Evolutionary conservation across 2,113 vertebrate genomes (phyloP).

Genomic region (Oplegnathus fasciatus): DNA sequence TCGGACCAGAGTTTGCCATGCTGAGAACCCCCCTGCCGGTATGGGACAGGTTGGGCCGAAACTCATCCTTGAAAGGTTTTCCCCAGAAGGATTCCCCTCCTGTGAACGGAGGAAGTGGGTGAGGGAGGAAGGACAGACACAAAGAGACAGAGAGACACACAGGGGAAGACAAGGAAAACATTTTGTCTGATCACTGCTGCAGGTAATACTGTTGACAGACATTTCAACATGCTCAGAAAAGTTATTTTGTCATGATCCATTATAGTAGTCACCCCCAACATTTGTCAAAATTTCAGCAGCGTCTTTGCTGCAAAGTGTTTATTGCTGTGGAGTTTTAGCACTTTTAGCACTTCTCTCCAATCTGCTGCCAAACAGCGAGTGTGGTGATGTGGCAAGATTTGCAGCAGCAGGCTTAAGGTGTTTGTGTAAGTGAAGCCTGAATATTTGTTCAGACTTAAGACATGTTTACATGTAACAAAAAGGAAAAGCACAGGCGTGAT

Average conservation of each 20-base stretch:
- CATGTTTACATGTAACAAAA: too few species aligned
- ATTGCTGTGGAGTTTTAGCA: too few species aligned
- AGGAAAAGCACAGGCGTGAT: not conserved
- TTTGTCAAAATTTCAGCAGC: too few species aligned
- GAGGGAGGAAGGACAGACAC: not conserved
- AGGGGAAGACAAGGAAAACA: not conserved
- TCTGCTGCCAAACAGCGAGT: too few species aligned
- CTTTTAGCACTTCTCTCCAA: too few species aligned
- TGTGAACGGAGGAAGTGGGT: slow-evolving; percentile 55
- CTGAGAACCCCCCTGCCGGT: slow-evolving; percentile 95
- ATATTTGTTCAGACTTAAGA: slow-evolving; percentile 1
- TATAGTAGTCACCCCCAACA: too few species aligned
- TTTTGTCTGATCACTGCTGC: not conserved
- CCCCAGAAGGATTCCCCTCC: slow-evolving; percentile 97
- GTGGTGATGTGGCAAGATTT: too few species aligned
- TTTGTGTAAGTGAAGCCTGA: not conserved
- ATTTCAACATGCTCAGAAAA: not conserved
- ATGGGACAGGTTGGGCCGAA: slow-evolving; percentile 95
- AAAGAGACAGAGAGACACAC: not conserved
- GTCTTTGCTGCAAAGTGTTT: too few species aligned
- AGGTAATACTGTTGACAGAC: too few species aligned
- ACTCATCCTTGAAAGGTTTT: slow-evolving; percentile 95
- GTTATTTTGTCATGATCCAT: not conserved
- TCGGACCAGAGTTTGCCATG: slow-evolving; percentile 98
- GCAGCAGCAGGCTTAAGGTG: not conserved